These are phyloP conservation scores for Agrilus cyanescens DNA, from an alignment of 2,888 invertebrate genomes.

Conservation along the genomic window DNA sequence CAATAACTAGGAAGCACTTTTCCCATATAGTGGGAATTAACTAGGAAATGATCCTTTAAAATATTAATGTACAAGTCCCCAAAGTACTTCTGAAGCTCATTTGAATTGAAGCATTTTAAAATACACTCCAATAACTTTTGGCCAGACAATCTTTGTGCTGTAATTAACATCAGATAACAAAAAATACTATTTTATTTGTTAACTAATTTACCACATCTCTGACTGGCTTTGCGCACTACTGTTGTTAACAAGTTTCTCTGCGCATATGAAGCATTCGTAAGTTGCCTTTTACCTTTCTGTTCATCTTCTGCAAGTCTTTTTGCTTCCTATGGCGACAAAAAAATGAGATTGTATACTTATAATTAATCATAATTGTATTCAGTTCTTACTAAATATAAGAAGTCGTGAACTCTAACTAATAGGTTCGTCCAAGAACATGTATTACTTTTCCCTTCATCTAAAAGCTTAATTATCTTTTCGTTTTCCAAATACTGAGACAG, in stretches of 20 bases:
- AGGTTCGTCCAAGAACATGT: too few relatives aligned
- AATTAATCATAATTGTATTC: too few relatives aligned
- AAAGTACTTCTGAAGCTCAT: conserved; percentile 23
- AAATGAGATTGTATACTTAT: too few relatives aligned
- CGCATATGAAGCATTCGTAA: conserved; percentile 25
- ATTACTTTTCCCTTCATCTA: too few relatives aligned
- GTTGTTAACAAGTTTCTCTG: conserved; percentile 32
- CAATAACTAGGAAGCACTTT: conserved; percentile 41
- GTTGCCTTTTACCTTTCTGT: conserved; percentile 31
- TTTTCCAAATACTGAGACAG: too few relatives aligned
- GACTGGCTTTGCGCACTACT: conserved; percentile 35
- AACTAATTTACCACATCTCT: conserved; percentile 30
- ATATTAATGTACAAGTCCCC: conserved; percentile 45
- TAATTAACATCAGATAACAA: conserved; percentile 13
- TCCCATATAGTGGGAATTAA: conserved; percentile 39
- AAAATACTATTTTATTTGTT: not conserved
- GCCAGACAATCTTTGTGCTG: conserved; percentile 34
- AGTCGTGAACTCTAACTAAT: too few relatives aligned
- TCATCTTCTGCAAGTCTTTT: conserved; percentile 39
- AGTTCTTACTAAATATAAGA: too few relatives aligned
- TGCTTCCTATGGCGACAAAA: conserved; percentile 36
- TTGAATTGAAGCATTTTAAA: conserved; percentile 33
- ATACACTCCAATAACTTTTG: conserved; percentile 34
- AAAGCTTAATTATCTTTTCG: too few relatives aligned
- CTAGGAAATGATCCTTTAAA: conserved; percentile 42